phyloP scores from a whole-genome alignment of 2,888 invertebrate genomes.

The Drosophila emarginata region DNA sequence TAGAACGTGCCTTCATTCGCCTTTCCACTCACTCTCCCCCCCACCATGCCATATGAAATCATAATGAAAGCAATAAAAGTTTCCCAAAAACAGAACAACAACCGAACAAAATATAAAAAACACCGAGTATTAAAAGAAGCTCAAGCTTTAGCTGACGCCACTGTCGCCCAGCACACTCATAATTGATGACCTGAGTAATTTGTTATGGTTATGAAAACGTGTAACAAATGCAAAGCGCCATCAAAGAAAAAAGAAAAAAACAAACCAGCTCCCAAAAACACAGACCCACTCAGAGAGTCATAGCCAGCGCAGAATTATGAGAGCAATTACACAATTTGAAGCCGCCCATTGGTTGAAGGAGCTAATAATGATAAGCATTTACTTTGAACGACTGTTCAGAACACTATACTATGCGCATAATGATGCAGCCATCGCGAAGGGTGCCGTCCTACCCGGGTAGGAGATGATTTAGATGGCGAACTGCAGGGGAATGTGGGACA shows the following conservation, averaged over 20 bases:
- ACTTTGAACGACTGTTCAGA: not conserved
- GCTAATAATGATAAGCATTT: conserved; percentile 30
- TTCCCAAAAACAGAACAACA: conserved; percentile 33
- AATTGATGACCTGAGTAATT: conserved; percentile 77
- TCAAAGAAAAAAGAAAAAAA: not conserved
- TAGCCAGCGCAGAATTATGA: conserved; percentile 5
- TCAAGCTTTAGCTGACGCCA: conserved; percentile 38
- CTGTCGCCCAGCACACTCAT: conserved; percentile 54
- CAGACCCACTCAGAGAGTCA: not conserved
- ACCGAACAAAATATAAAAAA: conserved; percentile 27
- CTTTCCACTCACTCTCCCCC: not conserved
- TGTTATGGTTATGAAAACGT: conserved; percentile 72
- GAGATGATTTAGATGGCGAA: not conserved
- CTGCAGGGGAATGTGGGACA: not conserved
- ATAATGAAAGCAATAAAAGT: conserved; percentile 76
- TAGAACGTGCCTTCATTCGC: conserved; percentile 53
- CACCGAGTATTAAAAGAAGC: conserved; percentile 8
- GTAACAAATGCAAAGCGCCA: conserved; percentile 45
- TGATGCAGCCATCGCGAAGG: not conserved
- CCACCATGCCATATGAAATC: conserved; percentile 65
- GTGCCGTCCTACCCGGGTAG: not conserved
- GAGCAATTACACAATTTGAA: conserved; percentile 13
- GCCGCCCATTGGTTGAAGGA: not conserved
- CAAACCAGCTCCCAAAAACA: not conserved
- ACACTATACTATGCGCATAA: not conserved